Evolutionary conservation across 1,140 invertebrate genomes (phyloP), one percentile per base, ranked within the genome.

Genomic region (Hesperophylax magnus): DNA sequence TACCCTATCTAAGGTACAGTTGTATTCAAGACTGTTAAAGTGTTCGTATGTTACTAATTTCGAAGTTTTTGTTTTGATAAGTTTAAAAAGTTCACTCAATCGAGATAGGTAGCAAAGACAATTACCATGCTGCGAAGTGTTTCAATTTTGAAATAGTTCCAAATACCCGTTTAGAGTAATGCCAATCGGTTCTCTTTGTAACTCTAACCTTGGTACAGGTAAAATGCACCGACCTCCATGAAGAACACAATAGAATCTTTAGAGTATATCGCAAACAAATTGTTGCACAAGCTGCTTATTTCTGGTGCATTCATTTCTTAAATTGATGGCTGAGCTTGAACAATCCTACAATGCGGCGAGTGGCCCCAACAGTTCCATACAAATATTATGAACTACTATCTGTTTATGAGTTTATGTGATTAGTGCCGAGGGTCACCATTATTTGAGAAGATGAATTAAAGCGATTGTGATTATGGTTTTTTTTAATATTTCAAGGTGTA

Each of bases 231-330:
- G 63, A 67, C 63, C 63, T 67, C 63, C 27, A 27, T 7, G 63
- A 34, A 15, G 63, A 67, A 67, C 69, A 72, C 69, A 72, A 72
- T 72, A 52, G 69, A 72, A 72, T 72, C 69, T 72, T 52, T 14
- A 47, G 39, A 52, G 24, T 71, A 52, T 22, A 53, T 72, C 47
- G 69, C 69, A 53, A 72, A 72, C 52, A 52, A 72, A 52, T 47
- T 34, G 7, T 71, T 72, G 69, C 69, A 22, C 63, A 34, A 39
- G 17, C 8, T n/a, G 34, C 69, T 72, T 20, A 53, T 24, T 53
- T 72, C 34, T 52, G 47, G 47, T 72, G 69, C 69, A 72, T 72
- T 72, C 69, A 72, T 72, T 72, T 72, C 69, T 72, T 53, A 72
- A 72, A 72, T 72, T 72, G 34, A 72, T 17, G 34, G 47, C 52